Conservation (phyloP, 2,888 invertebrate genomes). For the Alloscopus bannaensis region DNA sequence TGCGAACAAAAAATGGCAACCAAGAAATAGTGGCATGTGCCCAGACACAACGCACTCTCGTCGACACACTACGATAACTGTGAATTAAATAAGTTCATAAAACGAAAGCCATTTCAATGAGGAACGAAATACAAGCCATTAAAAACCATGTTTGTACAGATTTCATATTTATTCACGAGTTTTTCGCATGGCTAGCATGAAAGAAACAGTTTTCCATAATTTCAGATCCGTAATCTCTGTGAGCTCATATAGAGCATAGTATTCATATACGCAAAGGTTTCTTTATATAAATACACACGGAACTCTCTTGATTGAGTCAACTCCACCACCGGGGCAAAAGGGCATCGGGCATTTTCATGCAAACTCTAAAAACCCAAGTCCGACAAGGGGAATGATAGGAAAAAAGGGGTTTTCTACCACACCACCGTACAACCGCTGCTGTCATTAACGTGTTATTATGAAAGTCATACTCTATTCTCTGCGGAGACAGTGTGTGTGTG, state of each 20-base stretch:
- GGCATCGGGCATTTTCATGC: constrained; percentile 31
- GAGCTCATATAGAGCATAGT: constrained; percentile 19
- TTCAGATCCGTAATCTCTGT: constrained; percentile 24
- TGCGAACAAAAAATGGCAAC: constrained; percentile 8
- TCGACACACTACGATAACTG: background rate
- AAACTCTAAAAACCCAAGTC: background rate
- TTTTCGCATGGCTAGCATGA: constrained; percentile 39
- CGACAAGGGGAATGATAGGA: constrained; percentile 52
- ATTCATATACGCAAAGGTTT: background rate
- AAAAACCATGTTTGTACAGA: constrained; percentile 60
- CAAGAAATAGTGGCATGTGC: background rate
- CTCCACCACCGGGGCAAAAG: constrained; percentile 26
- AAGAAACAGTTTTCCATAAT: constrained; percentile 29
- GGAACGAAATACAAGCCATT: constrained; percentile 44
- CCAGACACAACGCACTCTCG: too few species aligned
- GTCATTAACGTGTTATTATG: constrained; percentile 58
- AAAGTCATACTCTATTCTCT: background rate
- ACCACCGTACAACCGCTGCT: constrained; percentile 21
- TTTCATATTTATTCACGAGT: constrained; percentile 37
- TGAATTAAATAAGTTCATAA: background rate
- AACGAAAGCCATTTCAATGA: constrained; percentile 3
- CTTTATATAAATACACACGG: background rate
- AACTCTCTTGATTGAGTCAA: constrained; percentile 51
- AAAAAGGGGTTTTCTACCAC: constrained; percentile 44
- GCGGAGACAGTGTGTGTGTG: too few species aligned